These are phyloP conservation scores for Chrysomela aeneicollis DNA, from an alignment of 2,888 invertebrate species.

Conservation along the genomic window DNA sequence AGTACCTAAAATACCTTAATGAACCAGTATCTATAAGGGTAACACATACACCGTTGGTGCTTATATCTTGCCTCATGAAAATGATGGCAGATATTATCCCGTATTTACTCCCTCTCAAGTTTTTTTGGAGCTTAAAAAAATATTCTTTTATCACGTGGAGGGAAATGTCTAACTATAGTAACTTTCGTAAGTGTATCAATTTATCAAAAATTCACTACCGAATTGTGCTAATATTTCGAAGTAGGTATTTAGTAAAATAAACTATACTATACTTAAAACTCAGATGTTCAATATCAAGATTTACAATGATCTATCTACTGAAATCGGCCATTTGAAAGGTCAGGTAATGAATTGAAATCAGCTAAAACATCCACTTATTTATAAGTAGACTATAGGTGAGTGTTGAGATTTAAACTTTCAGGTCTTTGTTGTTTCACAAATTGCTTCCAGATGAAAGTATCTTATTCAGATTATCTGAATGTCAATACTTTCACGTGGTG, in stretches of 20 bases:
- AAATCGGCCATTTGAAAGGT: neutral
- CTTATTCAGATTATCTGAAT: no score
- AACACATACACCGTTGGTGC: constrained; percentile 58
- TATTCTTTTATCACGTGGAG: constrained; percentile 59
- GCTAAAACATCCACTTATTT: no score
- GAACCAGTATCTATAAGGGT: constrained; percentile 54
- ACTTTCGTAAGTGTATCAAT: constrained; percentile 42
- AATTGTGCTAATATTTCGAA: constrained; percentile 47
- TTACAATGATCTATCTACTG: neutral
- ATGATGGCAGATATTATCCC: constrained; percentile 54
- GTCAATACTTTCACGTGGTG: no score
- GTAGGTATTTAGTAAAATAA: constrained; percentile 17
- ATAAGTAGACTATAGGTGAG: no score
- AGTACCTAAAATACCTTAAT: constrained; percentile 36
- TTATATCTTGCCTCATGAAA: constrained; percentile 45
- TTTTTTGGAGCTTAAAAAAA: constrained; percentile 57
- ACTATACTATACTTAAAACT: constrained; percentile 13
- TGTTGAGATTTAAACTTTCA: no score
- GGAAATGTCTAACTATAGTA: constrained; percentile 51
- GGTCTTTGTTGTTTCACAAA: no score
- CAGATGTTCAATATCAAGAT: neutral
- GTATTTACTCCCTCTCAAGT: constrained; percentile 51
- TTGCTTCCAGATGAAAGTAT: no score
- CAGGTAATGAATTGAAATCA: no score
- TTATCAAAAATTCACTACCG: constrained; percentile 43